phyloP scores from a whole-genome alignment of 2,888 invertebrate genomes.

The Drosophila tripunctata region DNA sequence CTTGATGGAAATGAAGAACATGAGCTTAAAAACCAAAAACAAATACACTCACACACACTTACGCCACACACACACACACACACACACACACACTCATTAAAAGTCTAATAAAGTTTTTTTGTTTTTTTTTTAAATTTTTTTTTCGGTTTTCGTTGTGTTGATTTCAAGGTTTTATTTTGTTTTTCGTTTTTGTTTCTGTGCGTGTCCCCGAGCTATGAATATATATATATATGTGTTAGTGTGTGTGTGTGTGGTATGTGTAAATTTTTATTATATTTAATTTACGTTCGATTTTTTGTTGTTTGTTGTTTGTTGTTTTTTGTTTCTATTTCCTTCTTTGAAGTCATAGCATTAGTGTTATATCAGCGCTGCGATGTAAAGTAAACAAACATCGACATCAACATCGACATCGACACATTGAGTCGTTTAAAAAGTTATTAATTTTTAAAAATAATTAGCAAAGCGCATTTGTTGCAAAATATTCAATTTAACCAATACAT shows the following conservation, averaged over 20 bases:
- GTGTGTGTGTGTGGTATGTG: slow-evolving; percentile 35
- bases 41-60: slow-evolving; percentile 1
- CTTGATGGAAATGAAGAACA: slow-evolving; percentile 18
- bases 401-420: slow-evolving; percentile 16
- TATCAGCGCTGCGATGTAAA: slow-evolving; percentile 11
- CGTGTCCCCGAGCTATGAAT: slow-evolving; percentile 12
- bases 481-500: slow-evolving; percentile 14
- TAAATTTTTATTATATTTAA: slow-evolving; percentile 57
- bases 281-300: slow-evolving; percentile 56
- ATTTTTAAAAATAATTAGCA: slow-evolving; percentile 51
- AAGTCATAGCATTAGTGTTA: slow-evolving; percentile 41
- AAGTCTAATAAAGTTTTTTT: slow-evolving; percentile 58
- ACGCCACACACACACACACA: background rate
- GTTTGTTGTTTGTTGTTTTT: slow-evolving; percentile 27
- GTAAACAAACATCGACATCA: slow-evolving; percentile 5
- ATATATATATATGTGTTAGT: slow-evolving; percentile 12
- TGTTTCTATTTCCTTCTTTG: slow-evolving; percentile 20
- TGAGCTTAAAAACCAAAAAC: slow-evolving; percentile 13
- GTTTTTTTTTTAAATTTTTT: slow-evolving; percentile 49
- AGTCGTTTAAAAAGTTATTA: slow-evolving; percentile 49
- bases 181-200: slow-evolving; percentile 35
- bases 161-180: slow-evolving; percentile 56
- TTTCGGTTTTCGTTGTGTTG: slow-evolving; percentile 43
- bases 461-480: slow-evolving; percentile 48
- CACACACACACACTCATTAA: slow-evolving; percentile 48